Evolutionary conservation across 2,888 invertebrate species (phyloP).

Genomic region (Agrenia bidenticulata): DNA sequence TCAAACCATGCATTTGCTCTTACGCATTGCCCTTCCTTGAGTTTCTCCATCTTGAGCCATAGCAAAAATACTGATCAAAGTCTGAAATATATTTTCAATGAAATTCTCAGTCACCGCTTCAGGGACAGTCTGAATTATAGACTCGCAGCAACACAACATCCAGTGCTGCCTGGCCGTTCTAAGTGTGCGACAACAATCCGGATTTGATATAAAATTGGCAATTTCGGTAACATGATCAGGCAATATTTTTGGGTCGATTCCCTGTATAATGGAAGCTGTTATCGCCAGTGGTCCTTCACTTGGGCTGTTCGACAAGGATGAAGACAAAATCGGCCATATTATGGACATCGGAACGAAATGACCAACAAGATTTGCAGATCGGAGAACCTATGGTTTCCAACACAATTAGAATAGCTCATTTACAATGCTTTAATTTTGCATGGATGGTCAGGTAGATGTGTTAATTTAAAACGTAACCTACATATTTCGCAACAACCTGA

Average conservation of each 20-base stretch:
- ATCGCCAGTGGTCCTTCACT: constrained; percentile 63
- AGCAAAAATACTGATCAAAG: constrained; percentile 55
- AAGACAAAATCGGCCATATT: constrained; percentile 59
- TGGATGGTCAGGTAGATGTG: neutral
- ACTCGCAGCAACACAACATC: constrained; percentile 62
- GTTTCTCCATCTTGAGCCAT: constrained; percentile 54
- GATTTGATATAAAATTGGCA: constrained; percentile 62
- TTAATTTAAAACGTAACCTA: neutral
- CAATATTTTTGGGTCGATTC: constrained; percentile 61
- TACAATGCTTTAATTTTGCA: neutral
- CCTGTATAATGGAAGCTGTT: constrained; percentile 65
- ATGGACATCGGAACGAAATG: constrained; percentile 71
- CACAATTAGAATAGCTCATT: too few relatives aligned
- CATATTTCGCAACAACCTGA: constrained; percentile 60
- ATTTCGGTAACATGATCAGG: constrained; percentile 62
- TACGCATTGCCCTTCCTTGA: constrained; percentile 33
- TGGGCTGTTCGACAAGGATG: constrained; percentile 52
- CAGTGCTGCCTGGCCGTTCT: constrained; percentile 58
- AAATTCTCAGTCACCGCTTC: constrained; percentile 55
- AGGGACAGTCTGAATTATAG: constrained; percentile 61
- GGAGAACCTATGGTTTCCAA: constrained; percentile 57
- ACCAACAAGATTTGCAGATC: constrained; percentile 71
- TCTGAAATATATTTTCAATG: constrained; percentile 55
- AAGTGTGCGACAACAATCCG: constrained; percentile 62
- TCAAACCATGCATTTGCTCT: too few relatives aligned